Evolutionary conservation across 2,797 vertebrate species (phyloP).

Genomic region (Lateolabrax maculatus): DNA sequence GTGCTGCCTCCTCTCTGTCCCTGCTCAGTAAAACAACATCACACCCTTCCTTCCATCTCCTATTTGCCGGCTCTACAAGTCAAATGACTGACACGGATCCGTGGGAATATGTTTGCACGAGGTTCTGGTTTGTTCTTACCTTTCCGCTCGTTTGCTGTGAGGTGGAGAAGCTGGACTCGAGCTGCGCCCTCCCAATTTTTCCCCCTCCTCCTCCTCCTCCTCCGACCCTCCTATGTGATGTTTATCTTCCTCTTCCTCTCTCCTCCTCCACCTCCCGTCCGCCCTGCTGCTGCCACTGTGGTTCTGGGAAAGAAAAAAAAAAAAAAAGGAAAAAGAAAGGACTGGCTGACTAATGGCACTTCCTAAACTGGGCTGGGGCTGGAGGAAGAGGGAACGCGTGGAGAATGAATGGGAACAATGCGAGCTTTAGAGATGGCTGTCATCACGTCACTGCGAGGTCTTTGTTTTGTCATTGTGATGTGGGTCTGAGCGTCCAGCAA

Average conservation of each 20-base stretch:
- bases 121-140: conserved; percentile 76
- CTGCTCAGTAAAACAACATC: conserved; percentile 24
- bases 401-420: conserved; percentile 34
- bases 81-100: conserved; percentile 42
- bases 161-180: conserved; percentile 66
- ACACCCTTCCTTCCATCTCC: conserved; percentile 36
- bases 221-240: conserved; percentile 70
- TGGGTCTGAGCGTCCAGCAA: neutral
- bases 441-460: neutral
- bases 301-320: conserved; percentile 16
- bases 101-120: conserved; percentile 49
- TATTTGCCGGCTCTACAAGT: conserved; percentile 42
- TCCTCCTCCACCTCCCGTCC: conserved; percentile 60
- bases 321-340: neutral
- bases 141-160: conserved; percentile 56
- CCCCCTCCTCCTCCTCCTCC: conserved; percentile 59
- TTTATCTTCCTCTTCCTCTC: conserved; percentile 65
- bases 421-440: neutral
- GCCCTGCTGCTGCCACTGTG: conserved; percentile 44
- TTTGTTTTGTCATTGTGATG: neutral
- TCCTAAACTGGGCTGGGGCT: conserved; percentile 80
- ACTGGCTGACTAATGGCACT: conserved; percentile 66
- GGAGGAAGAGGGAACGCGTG: conserved; percentile 34
- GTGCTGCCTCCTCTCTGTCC: conserved; percentile 50
- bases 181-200: conserved; percentile 71